Base-by-base conservation (phyloP, 2,797 vertebrate genomes). In the Lacerta viridis region DNA sequence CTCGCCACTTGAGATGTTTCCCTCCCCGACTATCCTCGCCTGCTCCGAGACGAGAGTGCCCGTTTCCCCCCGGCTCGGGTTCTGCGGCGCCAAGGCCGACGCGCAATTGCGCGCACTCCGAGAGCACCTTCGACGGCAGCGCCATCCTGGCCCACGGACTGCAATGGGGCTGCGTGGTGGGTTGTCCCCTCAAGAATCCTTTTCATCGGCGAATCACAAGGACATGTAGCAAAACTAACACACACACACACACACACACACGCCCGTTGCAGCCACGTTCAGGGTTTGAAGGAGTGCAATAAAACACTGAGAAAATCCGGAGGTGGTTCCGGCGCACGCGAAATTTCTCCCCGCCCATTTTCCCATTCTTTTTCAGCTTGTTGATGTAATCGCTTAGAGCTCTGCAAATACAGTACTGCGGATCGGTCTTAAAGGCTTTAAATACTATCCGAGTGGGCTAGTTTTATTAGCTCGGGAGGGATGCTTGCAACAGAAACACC, bases 381-480 rank as follows among this genome's bases (percentile, higher is more conserved):
- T 43, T 43, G 41, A 96, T 96, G 96, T 96, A 96, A 93, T 92
- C 92, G 94, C 93, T 98, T 95, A 93, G 29, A 23, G 94, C 96
- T 93, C 86, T 97, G 97, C 96, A 97, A 97, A 96, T 95, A 95
- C 91, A 97, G 96, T 95, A 95, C 91, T 13, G 61, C 61, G 80
- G 23, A 96, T 29, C 8, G 95, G 97, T 97, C 96, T 97, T 95
- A 95, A 98, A 96, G 97, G 96, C 97, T 96, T 97, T 23, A 97
- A 98, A 97, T 97, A 96, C 97, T 97, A 97, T 95, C 95, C 96
- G 96, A 98, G 97, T 98, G 98, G 97, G 98, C 98, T 98, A 98
- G 97, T 98, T 98, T 98, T 98, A 99, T 99, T 98, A 98, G 92
- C 96, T 55, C 13, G 50, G 50, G 50, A 55, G 50, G 50, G 50